Conservation (phyloP, 2,113 vertebrate species). For the Brachyhypopomus gauderio region DNA sequence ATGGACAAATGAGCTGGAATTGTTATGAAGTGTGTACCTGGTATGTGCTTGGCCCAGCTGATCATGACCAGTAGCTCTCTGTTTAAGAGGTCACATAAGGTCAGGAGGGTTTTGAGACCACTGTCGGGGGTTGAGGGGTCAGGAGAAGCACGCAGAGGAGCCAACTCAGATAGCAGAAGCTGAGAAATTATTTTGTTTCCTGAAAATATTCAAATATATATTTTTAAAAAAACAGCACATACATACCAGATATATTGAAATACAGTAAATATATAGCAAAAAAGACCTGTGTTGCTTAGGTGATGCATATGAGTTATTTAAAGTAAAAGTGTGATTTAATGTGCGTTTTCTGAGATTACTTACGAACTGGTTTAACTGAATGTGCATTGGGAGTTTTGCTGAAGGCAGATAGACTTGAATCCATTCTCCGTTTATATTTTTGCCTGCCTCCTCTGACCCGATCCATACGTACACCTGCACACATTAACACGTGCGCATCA, state of each 20-base stretch:
- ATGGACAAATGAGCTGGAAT: no score
- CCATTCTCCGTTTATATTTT: conserved; percentile 74
- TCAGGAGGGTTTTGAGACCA: conserved; percentile 71
- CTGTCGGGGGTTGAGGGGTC: conserved; percentile 67
- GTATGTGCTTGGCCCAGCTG: conserved; percentile 78
- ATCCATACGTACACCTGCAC: conserved; percentile 75
- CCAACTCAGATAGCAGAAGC: conserved; percentile 72
- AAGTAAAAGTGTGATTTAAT: no score
- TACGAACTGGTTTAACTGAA: conserved; percentile 56
- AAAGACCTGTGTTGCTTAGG: no score
- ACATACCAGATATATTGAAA: not conserved
- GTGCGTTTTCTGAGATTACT: not conserved
- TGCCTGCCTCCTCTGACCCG: conserved; percentile 73
- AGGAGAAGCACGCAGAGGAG: conserved; percentile 68
- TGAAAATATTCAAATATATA: conserved; percentile 41
- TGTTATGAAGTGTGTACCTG: conserved; percentile 64
- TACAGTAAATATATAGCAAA: not conserved
- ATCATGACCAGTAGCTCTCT: conserved; percentile 77
- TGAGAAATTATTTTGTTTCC: conserved; percentile 76
- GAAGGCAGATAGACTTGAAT: conserved; percentile 49
- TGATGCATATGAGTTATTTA: no score
- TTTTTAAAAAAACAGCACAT: not conserved
- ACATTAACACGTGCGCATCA: not conserved
- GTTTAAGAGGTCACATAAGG: conserved; percentile 79
- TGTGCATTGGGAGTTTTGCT: conserved; percentile 47